Percentiles rank a stretch among this genome's conserved stretches.
Conservation (phyloP, 2,888 invertebrate species). For the Antheraea yamamai region DNA sequence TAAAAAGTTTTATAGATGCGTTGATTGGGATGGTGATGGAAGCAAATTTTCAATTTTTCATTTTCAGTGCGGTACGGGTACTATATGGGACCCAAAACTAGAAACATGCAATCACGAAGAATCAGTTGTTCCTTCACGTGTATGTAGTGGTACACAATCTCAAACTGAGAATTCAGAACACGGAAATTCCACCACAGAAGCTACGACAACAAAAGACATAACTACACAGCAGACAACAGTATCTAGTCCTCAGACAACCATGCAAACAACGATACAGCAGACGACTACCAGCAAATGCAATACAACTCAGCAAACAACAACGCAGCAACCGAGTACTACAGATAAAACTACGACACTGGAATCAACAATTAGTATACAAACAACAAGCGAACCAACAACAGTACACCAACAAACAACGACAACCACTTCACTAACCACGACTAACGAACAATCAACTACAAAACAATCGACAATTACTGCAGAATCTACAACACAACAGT, state of each 20-base stretch:
- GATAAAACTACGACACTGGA: slow-evolving; percentile 32
- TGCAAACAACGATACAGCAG: slow-evolving; percentile 31
- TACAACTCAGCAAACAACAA: slow-evolving; percentile 35
- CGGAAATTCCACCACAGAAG: slow-evolving; percentile 34
- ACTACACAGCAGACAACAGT: slow-evolving; percentile 31
- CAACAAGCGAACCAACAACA: slow-evolving; percentile 37
- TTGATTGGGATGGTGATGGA: slow-evolving; percentile 82
- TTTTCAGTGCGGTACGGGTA: slow-evolving; percentile 86
- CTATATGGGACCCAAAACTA: slow-evolving; percentile 86
- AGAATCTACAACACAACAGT: slow-evolving; percentile 31
- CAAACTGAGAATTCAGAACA: slow-evolving; percentile 42
- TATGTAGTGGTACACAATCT: slow-evolving; percentile 62
- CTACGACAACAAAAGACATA: slow-evolving; percentile 33
- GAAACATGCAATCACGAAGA: slow-evolving; percentile 86
- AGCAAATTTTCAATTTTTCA: slow-evolving; percentile 83
- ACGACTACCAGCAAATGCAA: slow-evolving; percentile 28
- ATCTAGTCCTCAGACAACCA: slow-evolving; percentile 34
- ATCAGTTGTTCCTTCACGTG: slow-evolving; percentile 83
- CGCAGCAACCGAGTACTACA: slow-evolving; percentile 33
- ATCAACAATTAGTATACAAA: slow-evolving; percentile 35
- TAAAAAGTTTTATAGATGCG: slow-evolving; percentile 85
- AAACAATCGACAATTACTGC: slow-evolving; percentile 29
- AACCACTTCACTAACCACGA: slow-evolving; percentile 32
- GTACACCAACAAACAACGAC: slow-evolving; percentile 36
- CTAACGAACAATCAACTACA: slow-evolving; percentile 28